phyloP scores from a whole-genome alignment of 2,113 vertebrate genomes.

The Myotis yumanensis region DNA sequence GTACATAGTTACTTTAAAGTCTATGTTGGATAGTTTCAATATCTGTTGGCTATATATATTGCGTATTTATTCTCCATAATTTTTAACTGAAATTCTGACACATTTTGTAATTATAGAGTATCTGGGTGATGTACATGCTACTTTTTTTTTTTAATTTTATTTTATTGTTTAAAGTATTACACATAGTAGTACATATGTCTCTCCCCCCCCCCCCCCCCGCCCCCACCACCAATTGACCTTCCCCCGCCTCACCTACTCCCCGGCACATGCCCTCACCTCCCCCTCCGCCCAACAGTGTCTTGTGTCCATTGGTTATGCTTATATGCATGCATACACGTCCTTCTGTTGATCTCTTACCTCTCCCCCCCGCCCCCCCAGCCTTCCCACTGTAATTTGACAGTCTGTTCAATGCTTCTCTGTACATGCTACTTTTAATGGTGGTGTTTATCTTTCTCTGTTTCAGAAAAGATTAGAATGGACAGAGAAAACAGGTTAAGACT shows the following conservation, averaged over 20 bases:
- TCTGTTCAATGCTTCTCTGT: not conserved
- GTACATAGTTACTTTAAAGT: not conserved
- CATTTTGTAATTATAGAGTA: not conserved
- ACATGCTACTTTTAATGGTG: not conserved
- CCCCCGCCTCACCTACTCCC: too few species aligned
- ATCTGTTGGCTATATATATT: not conserved
- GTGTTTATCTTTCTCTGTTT: not conserved
- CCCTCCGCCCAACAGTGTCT: too few species aligned
- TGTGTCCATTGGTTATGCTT: too few species aligned
- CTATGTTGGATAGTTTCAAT: not conserved
- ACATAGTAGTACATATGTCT: too few species aligned
- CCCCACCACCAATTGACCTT: too few species aligned
- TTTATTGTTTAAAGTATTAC: too few species aligned
- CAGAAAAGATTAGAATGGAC: not conserved
- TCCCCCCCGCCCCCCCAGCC: too few species aligned
- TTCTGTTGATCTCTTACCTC: too few species aligned
- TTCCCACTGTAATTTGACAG: too few species aligned
- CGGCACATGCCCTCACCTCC: too few species aligned
- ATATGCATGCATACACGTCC: too few species aligned
- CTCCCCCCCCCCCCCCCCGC: too few species aligned
- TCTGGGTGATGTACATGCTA: not conserved
- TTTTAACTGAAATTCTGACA: not conserved
- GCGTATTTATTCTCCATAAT: not conserved
- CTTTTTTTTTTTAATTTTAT: not conserved
- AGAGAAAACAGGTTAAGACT: not conserved